phyloP scores from a whole-genome alignment of 2,797 vertebrate species.

The Distichodus sexfasciatus region DNA sequence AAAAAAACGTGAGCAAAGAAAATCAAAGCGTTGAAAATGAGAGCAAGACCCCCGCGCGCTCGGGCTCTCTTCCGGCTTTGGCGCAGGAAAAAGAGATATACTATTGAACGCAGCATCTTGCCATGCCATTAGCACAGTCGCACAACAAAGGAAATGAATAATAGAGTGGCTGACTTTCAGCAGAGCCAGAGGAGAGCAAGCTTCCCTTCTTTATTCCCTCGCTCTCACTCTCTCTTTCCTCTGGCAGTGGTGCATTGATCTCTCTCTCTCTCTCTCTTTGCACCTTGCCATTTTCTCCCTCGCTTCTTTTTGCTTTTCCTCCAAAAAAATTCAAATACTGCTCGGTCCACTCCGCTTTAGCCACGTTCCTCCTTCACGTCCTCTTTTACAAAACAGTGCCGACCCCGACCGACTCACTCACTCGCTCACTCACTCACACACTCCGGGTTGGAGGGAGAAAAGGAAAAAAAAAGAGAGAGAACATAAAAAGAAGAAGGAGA shows the following conservation, averaged over 20 bases:
- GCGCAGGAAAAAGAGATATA: slow-evolving; percentile 56
- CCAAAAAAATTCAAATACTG: slow-evolving; percentile 42
- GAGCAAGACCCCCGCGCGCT: slow-evolving; percentile 50
- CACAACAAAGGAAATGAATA: slow-evolving; percentile 78
- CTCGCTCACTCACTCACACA: too few species aligned
- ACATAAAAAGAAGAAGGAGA: slow-evolving; percentile 34
- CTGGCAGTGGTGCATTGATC: slow-evolving; percentile 71
- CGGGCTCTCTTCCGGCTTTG: neutral
- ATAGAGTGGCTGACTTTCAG: slow-evolving; percentile 74
- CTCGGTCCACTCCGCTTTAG: slow-evolving; percentile 60
- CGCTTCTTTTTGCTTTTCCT: neutral
- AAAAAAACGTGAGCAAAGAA: slow-evolving; percentile 45
- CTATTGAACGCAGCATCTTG: slow-evolving; percentile 70
- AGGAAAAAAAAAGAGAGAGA: slow-evolving; percentile 28
- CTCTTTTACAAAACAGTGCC: slow-evolving; percentile 50
- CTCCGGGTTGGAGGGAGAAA: slow-evolving; percentile 33
- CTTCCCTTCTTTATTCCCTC: slow-evolving; percentile 20
- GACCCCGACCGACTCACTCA: too few species aligned
- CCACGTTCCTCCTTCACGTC: slow-evolving; percentile 49
- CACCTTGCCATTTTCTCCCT: neutral
- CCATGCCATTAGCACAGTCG: slow-evolving; percentile 72
- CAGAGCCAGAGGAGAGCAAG: slow-evolving; percentile 65
- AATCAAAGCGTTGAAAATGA: slow-evolving; percentile 64
- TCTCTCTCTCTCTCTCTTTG: slow-evolving; percentile 57
- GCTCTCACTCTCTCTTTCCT: slow-evolving; percentile 59